phyloP scores from a whole-genome alignment of 2,113 vertebrate genomes.

The Oophaga pumilio region DNA sequence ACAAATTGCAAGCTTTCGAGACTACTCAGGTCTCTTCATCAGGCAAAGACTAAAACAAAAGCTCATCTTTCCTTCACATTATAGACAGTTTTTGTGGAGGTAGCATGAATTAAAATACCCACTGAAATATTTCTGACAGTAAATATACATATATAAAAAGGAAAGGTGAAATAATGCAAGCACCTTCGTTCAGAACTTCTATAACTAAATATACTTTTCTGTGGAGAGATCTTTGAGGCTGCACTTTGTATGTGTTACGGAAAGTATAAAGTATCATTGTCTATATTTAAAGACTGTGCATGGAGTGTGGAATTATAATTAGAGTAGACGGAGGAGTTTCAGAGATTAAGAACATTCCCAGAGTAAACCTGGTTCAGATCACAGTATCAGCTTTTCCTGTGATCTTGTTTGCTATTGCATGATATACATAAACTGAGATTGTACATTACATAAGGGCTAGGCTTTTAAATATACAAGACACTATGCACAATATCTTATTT shows the following conservation, averaged over 20 bases:
- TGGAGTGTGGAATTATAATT: constrained; percentile 54
- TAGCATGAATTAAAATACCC: background rate
- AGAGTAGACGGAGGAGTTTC: constrained; percentile 41
- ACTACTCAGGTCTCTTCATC: too few species aligned
- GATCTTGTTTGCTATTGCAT: constrained; percentile 11
- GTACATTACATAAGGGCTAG: background rate
- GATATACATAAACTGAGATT: constrained; percentile 26
- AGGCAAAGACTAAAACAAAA: too few species aligned
- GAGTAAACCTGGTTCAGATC: constrained; percentile 45
- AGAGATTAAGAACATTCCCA: constrained; percentile 40
- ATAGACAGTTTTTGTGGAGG: background rate
- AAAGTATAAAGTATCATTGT: constrained; percentile 46
- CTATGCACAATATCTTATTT: background rate
- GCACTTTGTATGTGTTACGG: background rate
- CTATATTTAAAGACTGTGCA: constrained; percentile 61
- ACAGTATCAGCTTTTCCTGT: constrained; percentile 38
- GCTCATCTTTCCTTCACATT: too few species aligned
- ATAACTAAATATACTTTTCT: background rate
- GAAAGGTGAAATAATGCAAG: background rate
- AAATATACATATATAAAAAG: background rate
- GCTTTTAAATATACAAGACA: background rate
- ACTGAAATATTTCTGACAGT: background rate
- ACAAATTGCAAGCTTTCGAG: too few species aligned
- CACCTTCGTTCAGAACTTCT: background rate
- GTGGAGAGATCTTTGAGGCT: background rate